Evolutionary conservation across 2,113 vertebrate genomes (phyloP).

Genomic region (Cephalopholis sonnerati): DNA sequence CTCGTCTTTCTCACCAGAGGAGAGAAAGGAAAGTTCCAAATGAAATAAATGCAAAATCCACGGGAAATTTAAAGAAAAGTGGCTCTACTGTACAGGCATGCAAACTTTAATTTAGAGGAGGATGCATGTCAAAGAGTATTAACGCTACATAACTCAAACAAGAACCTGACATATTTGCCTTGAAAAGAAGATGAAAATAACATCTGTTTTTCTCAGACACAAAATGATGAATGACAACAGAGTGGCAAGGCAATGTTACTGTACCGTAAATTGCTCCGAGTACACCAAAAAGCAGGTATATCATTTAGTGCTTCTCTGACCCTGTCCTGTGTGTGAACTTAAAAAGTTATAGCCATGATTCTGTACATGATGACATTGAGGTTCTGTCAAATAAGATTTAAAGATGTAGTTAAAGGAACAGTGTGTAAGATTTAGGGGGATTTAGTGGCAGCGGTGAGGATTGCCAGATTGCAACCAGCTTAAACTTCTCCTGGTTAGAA

Average conservation of each 20-base stretch:
- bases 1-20: conserved; percentile 75
- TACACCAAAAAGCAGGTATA: background rate
- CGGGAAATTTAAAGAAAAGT: conserved; percentile 15
- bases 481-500: too few species aligned
- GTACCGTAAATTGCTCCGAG: conserved; percentile 3
- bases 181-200: background rate
- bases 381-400: background rate
- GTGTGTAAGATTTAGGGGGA: too few species aligned
- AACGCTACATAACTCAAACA: background rate
- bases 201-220: conserved; percentile 19
- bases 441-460: too few species aligned
- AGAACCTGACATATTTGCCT: background rate
- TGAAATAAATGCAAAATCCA: conserved; percentile 48
- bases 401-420: too few species aligned
- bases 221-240: conserved; percentile 29
- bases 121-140: conserved; percentile 4
- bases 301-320: background rate
- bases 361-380: background rate
- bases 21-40: conserved; percentile 79
- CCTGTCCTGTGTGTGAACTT: conserved; percentile 7
- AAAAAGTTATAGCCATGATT: background rate
- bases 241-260: background rate
- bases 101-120: conserved; percentile 21
- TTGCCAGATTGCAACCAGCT: too few species aligned
- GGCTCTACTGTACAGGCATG: conserved; percentile 1